Conservation (phyloP, 2,113 vertebrate species). For the Isurus oxyrinchus region DNA sequence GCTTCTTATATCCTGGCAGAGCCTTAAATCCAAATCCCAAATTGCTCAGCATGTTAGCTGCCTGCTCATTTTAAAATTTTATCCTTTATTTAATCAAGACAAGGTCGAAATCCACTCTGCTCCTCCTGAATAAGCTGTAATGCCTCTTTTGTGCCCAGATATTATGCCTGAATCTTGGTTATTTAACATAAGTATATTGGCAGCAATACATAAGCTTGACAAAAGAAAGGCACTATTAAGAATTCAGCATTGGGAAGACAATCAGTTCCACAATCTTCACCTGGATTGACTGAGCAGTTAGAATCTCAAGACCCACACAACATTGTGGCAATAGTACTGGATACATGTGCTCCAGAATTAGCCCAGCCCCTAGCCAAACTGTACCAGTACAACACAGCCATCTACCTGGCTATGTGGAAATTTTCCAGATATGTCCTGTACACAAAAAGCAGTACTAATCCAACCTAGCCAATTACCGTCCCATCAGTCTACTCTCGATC, state of each 20-base stretch:
- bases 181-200: not conserved
- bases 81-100: not conserved
- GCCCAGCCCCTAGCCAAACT: too few relatives aligned
- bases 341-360: too few relatives aligned
- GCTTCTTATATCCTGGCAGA: not conserved
- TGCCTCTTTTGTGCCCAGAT: not conserved
- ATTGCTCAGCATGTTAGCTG: not conserved
- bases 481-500: too few relatives aligned
- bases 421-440: too few relatives aligned
- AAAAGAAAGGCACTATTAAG: not conserved
- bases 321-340: too few relatives aligned
- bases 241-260: not conserved
- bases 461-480: too few relatives aligned
- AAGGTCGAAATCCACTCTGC: not conserved
- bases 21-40: not conserved
- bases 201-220: not conserved
- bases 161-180: not conserved
- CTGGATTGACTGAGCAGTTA: not conserved
- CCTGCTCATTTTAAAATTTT: not conserved
- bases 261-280: not conserved
- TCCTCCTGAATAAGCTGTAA: not conserved
- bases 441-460: too few relatives aligned
- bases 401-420: too few relatives aligned
- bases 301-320: too few relatives aligned
- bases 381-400: too few relatives aligned